Base-by-base conservation (phyloP, 1,140 invertebrate species). In the Drosophila eugracilis region DNA sequence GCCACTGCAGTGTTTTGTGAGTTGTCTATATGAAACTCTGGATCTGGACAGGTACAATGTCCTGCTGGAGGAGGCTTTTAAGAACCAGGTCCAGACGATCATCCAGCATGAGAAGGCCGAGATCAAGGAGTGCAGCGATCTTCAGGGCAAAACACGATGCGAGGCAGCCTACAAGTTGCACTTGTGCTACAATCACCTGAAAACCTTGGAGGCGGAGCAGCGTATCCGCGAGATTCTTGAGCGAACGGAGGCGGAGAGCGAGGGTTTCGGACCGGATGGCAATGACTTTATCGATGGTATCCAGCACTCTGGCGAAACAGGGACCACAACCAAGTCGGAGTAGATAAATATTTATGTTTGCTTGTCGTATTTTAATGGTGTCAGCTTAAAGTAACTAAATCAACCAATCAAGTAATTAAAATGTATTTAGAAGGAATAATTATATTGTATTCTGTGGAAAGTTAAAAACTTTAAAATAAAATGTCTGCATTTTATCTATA, bases 161-260 rank as follows among this genome's bases (percentile, higher is more conserved):
- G 84, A 89, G 52, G 78, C 84, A 2, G 85, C 84, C 19, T 89
- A 89, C 15, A 89, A 89, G 34, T n/a, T 89, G 52, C 84, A 84
- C 5, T n/a, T 89, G 21, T 89, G 84, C 52, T 89, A 89, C 52
- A 89, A 89, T 58, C 79, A 89, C 54, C 67, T 89, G 0, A 89
- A 89, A 32, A 79, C 77, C 4, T 17, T 84, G n/a, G 84, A 89
- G 37, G 76, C 85, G 6, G 84, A 89, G 60, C 84, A 89, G 28
- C 85, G 85, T 0, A 65, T 89, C 14, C 36, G 60, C 0, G 84
- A 89, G 19, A 81, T 89, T 0, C 67, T 89, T 0, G 79, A 89
- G 14, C 75, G 66, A 2, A 73, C 53, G 7, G 83, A 86, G 36
- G 21, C 58, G 6, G 50, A 41, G 32, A 50, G 32, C 4, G 58